These are phyloP conservation scores for Trogon melanurus DNA, from an alignment of 2,113 vertebrate genomes.

Conservation along the genomic window DNA sequence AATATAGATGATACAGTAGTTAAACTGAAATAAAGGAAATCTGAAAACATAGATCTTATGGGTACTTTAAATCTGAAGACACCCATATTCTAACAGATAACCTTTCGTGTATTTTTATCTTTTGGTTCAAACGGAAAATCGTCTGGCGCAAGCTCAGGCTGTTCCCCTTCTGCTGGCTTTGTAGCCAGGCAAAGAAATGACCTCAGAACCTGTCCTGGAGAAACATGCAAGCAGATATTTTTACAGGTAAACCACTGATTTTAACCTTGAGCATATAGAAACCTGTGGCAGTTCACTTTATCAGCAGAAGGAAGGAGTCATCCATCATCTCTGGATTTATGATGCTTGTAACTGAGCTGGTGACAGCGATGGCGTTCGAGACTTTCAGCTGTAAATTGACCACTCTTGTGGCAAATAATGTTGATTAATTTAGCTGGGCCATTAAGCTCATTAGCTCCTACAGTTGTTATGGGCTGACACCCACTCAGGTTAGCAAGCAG, in stretches of 20 bases:
- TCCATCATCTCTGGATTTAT: constrained; percentile 47
- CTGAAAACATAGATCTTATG: not conserved
- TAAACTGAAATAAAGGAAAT: constrained; percentile 20
- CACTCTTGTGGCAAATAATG: not conserved
- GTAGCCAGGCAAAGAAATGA: constrained; percentile 15
- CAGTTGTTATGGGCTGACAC: not conserved
- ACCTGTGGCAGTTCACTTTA: constrained; percentile 49
- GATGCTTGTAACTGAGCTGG: constrained; percentile 12
- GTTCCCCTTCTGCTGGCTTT: constrained; percentile 20
- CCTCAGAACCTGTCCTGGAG: not conserved
- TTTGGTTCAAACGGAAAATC: constrained; percentile 18
- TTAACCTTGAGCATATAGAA: constrained; percentile 58
- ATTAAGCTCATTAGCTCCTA: not conserved
- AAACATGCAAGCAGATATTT: constrained; percentile 53
- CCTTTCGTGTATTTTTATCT: not conserved
- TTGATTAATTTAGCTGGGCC: not conserved
- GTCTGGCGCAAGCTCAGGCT: not conserved
- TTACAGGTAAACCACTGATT: constrained; percentile 55
- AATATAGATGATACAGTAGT: not conserved
- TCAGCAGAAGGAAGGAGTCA: constrained; percentile 44
- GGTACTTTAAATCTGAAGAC: not conserved
- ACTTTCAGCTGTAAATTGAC: constrained; percentile 8
- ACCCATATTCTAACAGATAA: not conserved
- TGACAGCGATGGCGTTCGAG: not conserved
- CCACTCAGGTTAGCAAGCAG: not conserved